These are phyloP conservation scores for Propithecus deckenii DNA, from an alignment of 2,797 vertebrate genomes.

Conservation along the genomic window DNA sequence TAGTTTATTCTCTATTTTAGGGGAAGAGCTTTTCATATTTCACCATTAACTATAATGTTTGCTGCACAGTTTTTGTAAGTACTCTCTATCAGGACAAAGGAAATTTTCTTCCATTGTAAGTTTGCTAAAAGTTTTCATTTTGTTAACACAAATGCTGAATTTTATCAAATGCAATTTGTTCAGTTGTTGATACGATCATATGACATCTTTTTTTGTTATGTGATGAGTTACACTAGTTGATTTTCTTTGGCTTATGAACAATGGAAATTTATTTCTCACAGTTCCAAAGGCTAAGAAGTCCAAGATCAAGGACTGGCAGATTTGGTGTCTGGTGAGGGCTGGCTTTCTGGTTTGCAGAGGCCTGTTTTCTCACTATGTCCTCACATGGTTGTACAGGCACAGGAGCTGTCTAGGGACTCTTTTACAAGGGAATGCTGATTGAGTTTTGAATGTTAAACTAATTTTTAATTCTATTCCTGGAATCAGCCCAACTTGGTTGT, in stretches of 20 bases:
- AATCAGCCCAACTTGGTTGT: not conserved
- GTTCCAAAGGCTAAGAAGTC: not conserved
- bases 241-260: not conserved
- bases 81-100: not conserved
- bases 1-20: not conserved
- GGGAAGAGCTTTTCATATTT: not conserved
- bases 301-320: not conserved
- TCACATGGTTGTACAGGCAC: not conserved
- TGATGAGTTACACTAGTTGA: not conserved
- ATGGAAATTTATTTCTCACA: not conserved
- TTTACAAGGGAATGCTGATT: not conserved
- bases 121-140: not conserved
- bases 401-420: not conserved
- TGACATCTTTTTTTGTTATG: not conserved
- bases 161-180: not conserved
- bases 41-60: not conserved
- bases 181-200: not conserved
- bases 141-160: not conserved
- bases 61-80: not conserved
- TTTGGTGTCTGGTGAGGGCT: not conserved
- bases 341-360: not conserved
- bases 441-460: not conserved
- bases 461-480: not conserved
- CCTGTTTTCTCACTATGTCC: not conserved
- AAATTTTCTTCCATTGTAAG: not conserved